phyloP scores from a whole-genome alignment of 2,888 invertebrate genomes.

The Lagria hirta region DNA sequence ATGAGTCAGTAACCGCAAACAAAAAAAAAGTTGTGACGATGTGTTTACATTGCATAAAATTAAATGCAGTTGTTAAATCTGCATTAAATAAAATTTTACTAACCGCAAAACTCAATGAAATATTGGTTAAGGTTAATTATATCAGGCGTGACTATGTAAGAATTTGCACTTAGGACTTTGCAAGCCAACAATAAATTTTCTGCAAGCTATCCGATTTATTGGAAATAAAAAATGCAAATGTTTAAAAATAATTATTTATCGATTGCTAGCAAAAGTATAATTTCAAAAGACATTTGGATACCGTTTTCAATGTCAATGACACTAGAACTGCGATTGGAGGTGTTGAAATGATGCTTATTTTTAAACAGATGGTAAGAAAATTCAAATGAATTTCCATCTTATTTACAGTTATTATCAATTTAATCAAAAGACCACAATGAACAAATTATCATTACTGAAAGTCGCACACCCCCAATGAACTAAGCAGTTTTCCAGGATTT shows the following conservation, averaged over 20 bases:
- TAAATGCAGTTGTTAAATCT: neutral
- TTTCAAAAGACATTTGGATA: conserved; percentile 27
- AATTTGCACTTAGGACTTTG: conserved; percentile 15
- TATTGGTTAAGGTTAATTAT: conserved; percentile 1
- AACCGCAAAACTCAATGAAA: conserved; percentile 1
- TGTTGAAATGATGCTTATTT: too few species aligned
- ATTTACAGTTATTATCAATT: too few species aligned
- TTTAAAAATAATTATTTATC: conserved; percentile 9
- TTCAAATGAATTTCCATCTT: too few species aligned
- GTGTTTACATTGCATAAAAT: conserved; percentile 2
- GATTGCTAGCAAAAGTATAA: conserved; percentile 20
- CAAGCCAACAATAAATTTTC: conserved; percentile 12
- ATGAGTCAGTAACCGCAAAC: neutral
- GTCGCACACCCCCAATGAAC: too few species aligned
- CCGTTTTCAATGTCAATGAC: conserved; percentile 37
- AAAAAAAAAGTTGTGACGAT: conserved; percentile 3
- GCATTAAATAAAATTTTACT: neutral
- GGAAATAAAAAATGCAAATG: conserved; percentile 8
- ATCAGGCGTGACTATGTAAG: neutral
- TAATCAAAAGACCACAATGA: too few species aligned
- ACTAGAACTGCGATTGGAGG: too few species aligned
- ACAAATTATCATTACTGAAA: too few species aligned
- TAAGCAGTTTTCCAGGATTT: too few species aligned
- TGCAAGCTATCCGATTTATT: conserved; percentile 11
- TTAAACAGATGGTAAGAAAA: too few species aligned